Base-by-base conservation (phyloP, 2,797 vertebrate genomes). In the Oceanodroma leucorhoa region DNA sequence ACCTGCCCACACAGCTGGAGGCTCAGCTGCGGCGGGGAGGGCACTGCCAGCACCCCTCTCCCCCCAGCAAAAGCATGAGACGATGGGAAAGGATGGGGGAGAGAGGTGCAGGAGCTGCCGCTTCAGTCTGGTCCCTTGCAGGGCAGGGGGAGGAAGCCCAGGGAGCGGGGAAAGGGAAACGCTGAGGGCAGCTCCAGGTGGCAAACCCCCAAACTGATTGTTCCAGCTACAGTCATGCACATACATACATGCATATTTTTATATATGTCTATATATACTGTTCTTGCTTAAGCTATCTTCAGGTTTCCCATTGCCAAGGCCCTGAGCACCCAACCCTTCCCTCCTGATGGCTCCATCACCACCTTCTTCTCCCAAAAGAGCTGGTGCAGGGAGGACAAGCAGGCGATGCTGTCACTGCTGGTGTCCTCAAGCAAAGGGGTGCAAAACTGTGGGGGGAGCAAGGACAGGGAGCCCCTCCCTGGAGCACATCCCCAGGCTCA, bases 201-300 rank as follows among this genome's bases (percentile, higher is more conserved):
- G 53, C 36, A 77, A 55, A 12, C 22, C 19, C 16, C 19, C 4
- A 0, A 8, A 8, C 24, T 29, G 20, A 8, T 34, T 41, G 38
- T 48, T 77, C 43, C 26, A 23, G 38, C 8, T 75, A 60, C 83
- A 94, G 58, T 32, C 34, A 27, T 9, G n/a, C 29, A 18, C 6
- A 24, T 1, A 1, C 3, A 3, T 14, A 20, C 6, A n/a, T 1
- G 1, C 2, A 2, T 14, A 18, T 20, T 51, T 67, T 57, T 30
- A 17, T 30, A 27, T 23, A 38, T 12, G 7, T n/a, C 27, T 48
- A 10, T 9, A 36, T 11, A 27, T 20, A 71, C 16, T 0, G 0
- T 23, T 73, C 77, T 86, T 40, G 21, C 34, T 53, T 57, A 5
- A 78, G 30, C 53, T 75, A 6, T 41, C 43, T 67, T n/a, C 61